Evolutionary conservation across 2,113 vertebrate species (phyloP), one percentile per base, ranked within the genome.

Genomic region (Antennarius striatus): DNA sequence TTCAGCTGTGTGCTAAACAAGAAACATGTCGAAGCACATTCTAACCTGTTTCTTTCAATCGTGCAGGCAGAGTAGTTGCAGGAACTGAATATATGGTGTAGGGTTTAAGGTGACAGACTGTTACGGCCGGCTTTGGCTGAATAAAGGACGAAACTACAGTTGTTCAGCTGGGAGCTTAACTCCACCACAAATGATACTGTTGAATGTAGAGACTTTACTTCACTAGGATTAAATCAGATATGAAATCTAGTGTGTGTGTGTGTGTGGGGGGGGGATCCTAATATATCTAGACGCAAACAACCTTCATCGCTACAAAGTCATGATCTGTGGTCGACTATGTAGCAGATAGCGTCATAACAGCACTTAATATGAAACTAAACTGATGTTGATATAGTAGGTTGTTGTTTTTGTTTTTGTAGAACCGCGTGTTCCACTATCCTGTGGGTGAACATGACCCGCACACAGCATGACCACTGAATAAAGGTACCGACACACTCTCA

Each of bases 171-270:
- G 72, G 28, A 65, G 48, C 56, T 68, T 73, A 48, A 63, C 68
- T 66, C 74, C 71, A 42, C 69, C 40, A 68, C 56, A 79, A 83
- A 82, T 71, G 28, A 78, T 65, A 71, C 42, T 46, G 68, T 45
- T 75, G 28, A 73, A 79, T 77, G 57, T 45, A n/a, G 65, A 78
- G 66, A 77, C 64, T 59, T 62, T 50, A 69, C 64, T 59, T 62
- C 50, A 69, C 79, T 71, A 61, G 77, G 80, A 85, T 81, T 80
- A 79, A 15, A 12, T 16, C 22, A 47, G 50, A 72, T 70, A 36
- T 64, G 43, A 40, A 64, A 59, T 68, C 45, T 53, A 68, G 53
- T 65, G 68, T n/a, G n/a, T n/a, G n/a, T n/a, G n/a, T n/a, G n/a
- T n/a, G 51, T n/a, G n/a, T n/a, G n/a, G 73, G 65, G 30, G 62